A percentile compares a stretch with the other conserved stretches of the same genome.
Evolutionary conservation across 1,140 invertebrate species (phyloP).

Genomic region (Stenopsyche tienmushanensis): DNA sequence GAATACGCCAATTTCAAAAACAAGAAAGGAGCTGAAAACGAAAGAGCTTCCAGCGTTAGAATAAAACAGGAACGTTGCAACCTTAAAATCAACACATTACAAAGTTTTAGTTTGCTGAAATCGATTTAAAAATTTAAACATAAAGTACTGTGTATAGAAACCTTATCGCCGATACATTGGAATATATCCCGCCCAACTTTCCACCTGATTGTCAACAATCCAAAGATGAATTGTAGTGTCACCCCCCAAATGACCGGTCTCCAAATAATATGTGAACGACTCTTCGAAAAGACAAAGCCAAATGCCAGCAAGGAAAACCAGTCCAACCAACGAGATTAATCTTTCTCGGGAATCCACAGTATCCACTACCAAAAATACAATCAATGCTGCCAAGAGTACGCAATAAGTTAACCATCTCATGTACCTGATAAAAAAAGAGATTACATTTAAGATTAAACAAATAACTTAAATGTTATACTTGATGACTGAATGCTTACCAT

Average conservation of each 20-base stretch:
- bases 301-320: conserved; percentile 52
- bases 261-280: conserved; percentile 60
- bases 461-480: conserved; percentile 5
- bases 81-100: conserved; percentile 45
- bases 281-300: conserved; percentile 57
- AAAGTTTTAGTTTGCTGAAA: conserved; percentile 1
- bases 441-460: conserved; percentile 16
- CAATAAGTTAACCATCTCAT: conserved; percentile 45
- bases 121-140: neutral
- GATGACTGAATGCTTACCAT: conserved; percentile 43
- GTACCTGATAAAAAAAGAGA: conserved; percentile 44
- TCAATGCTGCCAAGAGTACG: conserved; percentile 52
- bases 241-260: conserved; percentile 77
- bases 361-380: conserved; percentile 66
- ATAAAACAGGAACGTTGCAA: conserved; percentile 77
- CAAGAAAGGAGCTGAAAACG: conserved; percentile 76
- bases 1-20: conserved; percentile 64
- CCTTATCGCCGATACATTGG: conserved; percentile 76
- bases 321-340: conserved; percentile 66
- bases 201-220: conserved; percentile 85
- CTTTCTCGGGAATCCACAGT: conserved; percentile 61
- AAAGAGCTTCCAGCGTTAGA: conserved; percentile 78
- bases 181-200: conserved; percentile 73
- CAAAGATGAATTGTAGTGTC: conserved; percentile 83
- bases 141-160: conserved; percentile 27